Evolutionary conservation across 2,113 vertebrate genomes (phyloP), one percentile per base, ranked within the genome.

Genomic region (Chaenocephalus aceratus): DNA sequence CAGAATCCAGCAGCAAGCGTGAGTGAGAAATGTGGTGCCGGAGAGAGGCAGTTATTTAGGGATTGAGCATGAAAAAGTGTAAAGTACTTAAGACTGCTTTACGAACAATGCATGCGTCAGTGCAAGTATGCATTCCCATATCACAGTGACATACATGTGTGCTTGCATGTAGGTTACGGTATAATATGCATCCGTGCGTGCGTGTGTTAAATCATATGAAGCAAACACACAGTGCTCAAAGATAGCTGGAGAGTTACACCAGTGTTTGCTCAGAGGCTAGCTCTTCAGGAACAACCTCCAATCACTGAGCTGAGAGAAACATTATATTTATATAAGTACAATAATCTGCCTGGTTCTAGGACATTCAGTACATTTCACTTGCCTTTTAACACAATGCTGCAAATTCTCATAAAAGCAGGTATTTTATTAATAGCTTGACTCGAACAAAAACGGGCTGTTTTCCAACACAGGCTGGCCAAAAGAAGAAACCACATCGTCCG

Each of bases 111-210:
- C 64, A 76, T 77, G 54, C 13, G 44, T 65, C 76, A 71, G 77
- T 46, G 58, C 72, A 81, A 34, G 16, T 30, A 44, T 15, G 64
- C 53, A 18, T 77, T 53, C 18, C 66, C 26, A 44, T 6, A 78
- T 67, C 56, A 57, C 18, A 58, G 8, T 74, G 66, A 73, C 52
- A 56, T 21, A 53, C 41, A 44, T 68, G 69, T 58, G 26, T 56
- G 72, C 36, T 9, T n/a, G 53, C 60, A 79, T 76, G 84, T 76
- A 68, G 59, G 79, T 77, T 70, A 64, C 1, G 48, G 57, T 65
- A 54, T 69, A 61, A 77, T 61, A 46, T 63, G 45, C 69, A 70
- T 84, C 18, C 78, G 67, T 68, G 68, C 78, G 67, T 68, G 68
- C 63, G 41, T 72, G 51, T 49, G 46, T 18, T 10, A 46, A 64